Evolutionary conservation across 2,888 invertebrate species (phyloP).

Genomic region (Aspidapion aeneum): DNA sequence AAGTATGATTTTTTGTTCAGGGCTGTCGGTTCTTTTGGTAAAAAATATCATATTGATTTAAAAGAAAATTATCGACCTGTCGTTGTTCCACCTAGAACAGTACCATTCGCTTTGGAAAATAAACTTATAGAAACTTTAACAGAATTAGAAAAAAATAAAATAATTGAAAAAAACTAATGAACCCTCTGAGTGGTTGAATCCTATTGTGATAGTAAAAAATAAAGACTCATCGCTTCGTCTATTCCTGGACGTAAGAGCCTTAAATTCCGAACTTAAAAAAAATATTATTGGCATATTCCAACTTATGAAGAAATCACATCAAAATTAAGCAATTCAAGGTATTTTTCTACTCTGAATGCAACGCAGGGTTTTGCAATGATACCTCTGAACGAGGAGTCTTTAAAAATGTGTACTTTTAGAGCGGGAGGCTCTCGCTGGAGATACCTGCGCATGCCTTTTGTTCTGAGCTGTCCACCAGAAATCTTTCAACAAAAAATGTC

Average conservation of each 20-base stretch:
- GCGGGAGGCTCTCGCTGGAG: neutral
- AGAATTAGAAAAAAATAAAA: neutral
- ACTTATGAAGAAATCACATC: neutral
- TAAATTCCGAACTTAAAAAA: neutral
- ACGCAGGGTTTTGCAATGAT: neutral
- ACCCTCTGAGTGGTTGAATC: neutral
- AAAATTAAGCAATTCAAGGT: neutral
- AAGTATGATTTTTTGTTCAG: neutral
- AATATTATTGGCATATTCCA: neutral
- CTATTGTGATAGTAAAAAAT: neutral
- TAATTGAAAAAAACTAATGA: neutral
- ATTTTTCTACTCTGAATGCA: neutral
- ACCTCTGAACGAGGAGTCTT: neutral
- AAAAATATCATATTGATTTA: neutral
- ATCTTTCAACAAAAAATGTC: neutral
- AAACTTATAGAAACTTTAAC: neutral
- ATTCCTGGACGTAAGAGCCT: neutral
- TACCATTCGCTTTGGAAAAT: neutral
- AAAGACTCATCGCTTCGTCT: neutral
- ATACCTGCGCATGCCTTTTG: neutral
- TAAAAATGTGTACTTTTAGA: neutral
- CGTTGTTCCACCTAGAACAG: neutral
- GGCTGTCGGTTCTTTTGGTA: neutral
- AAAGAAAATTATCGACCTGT: neutral
- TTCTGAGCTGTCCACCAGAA: neutral